phyloP scores from a whole-genome alignment of 2,113 vertebrate species.

The Progne subis region DNA sequence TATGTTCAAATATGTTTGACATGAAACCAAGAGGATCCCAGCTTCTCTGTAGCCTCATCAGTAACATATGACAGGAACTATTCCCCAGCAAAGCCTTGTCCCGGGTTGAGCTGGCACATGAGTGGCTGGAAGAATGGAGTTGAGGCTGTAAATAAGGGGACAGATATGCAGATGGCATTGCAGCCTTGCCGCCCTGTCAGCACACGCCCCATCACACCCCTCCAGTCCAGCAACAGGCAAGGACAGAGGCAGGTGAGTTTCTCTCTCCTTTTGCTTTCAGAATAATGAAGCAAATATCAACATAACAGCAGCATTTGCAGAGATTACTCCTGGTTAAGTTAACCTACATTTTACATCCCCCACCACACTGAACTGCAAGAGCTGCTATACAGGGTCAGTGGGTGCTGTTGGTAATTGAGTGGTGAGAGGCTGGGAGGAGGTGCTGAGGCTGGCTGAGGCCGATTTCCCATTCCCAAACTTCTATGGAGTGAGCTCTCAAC shows the following conservation, averaged over 20 bases:
- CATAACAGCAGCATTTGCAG: background rate
- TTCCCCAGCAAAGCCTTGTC: background rate
- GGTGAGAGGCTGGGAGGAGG: background rate
- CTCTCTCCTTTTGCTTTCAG: background rate
- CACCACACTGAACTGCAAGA: background rate
- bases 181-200: background rate
- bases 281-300: background rate
- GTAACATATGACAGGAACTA: background rate
- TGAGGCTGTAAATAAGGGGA: background rate
- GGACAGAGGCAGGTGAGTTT: background rate
- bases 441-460: background rate
- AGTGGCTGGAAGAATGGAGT: background rate
- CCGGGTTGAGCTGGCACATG: rapidly evolving
- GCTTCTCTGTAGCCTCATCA: background rate
- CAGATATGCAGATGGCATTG: background rate
- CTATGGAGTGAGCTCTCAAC: background rate
- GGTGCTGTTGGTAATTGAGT: background rate
- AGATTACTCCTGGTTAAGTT: rapidly evolving
- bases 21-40: slow-evolving; percentile 22
- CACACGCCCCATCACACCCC: background rate
- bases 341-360: background rate
- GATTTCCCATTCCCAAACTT: background rate
- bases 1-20: slow-evolving; percentile 43
- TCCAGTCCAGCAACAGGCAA: background rate
- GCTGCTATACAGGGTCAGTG: rapidly evolving